Evolutionary conservation across 2,113 vertebrate species (phyloP), one percentile per base, ranked within the genome.

Genomic region (Sporophila hypoxantha): DNA sequence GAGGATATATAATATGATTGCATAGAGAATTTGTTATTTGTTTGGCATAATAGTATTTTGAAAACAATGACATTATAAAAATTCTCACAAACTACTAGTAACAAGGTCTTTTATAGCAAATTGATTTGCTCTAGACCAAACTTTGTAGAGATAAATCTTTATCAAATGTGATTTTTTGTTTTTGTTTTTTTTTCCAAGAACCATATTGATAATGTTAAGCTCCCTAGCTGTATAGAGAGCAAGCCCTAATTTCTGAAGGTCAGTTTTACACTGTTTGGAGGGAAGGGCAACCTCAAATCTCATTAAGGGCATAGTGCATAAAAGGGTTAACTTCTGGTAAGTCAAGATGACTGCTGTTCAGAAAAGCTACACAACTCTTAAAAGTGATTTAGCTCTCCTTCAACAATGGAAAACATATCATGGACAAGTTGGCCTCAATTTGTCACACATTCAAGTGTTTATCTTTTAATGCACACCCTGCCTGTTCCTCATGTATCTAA

Each of bases 341-440:
- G 53, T 80, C 76, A 85, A 77, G 57, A 52, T 70, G 71, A 36
- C 29, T 47, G 39, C 53, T 64, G 36, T 85, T 80, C 47, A 22
- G 9, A 93, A 81, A 83, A 81, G 53, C 49, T 81, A 14, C 44
- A 25, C 18, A 47, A n/a, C 74, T 85, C 36, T 62, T 77, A 71
- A 81, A 94, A 73, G 71, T 92, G 64, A 69, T 90, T 82, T 79
- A 82, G 56, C 67, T 87, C 14, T 88, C 64, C 23, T 52, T 75
- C 47, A 66, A 14, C 76, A 69, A 32, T 64, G 67, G 71, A 67
- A 75, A 59, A 55, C 10, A 10, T 67, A 71, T 29, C 9, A 17
- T 53, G 76, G 75, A 62, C 75, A 85, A 85, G 37, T 34, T 92
- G 75, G 50, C 60, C 55, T 95, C 78, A 73, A 55, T 89, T 92